Base-by-base conservation (phyloP, 2,797 vertebrate species). In the Salarias fasciatus region DNA sequence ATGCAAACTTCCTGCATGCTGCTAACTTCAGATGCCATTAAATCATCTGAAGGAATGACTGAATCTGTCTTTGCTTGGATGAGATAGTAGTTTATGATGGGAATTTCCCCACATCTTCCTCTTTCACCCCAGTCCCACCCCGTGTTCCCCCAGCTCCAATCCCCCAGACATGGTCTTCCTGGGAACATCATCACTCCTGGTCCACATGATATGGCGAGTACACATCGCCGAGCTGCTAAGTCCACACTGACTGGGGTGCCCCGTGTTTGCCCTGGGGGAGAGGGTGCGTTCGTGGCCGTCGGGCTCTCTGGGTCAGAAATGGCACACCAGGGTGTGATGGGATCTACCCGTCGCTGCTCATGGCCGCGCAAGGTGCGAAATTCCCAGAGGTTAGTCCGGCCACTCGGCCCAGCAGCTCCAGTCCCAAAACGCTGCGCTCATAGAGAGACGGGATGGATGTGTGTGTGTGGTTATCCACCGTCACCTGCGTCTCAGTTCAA, bases 181-280 rank as follows among this genome's bases (percentile, higher is more conserved):
- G 91, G 89, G 88, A 92, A 91, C 80, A 72, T 85, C 83, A 80
- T 89, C 81, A 84, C 77, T 85, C 70, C 64, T 53, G 66, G 72
- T 86, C 88, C 63, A 74, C 85, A 89, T 79, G 67, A 83, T 67
- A n/a, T 48, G 78, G 77, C 63, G 83, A 92, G 85, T 91, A 92
- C 92, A 92, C 89, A 92, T 90, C 87, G 83, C 66, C 79, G 37
- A 77, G 78, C 75, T 84, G 88, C 78, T 90, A 91, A 82, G 80
- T 92, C 85, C 74, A 89, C 89, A 89, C 53, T 62, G 77, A 59
- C 77, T 66, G 47, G 82, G 82, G 73, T 79, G 78, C 69, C 82
- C 86, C 69, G 38, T 87, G 84, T 92, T 92, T 91, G 81, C 79
- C 80, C 83, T 79, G 53, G 77, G 80, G 80, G 65, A 75, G 76